Base-by-base conservation (phyloP, 2,113 vertebrate genomes). In the Polyodon spathula region DNA sequence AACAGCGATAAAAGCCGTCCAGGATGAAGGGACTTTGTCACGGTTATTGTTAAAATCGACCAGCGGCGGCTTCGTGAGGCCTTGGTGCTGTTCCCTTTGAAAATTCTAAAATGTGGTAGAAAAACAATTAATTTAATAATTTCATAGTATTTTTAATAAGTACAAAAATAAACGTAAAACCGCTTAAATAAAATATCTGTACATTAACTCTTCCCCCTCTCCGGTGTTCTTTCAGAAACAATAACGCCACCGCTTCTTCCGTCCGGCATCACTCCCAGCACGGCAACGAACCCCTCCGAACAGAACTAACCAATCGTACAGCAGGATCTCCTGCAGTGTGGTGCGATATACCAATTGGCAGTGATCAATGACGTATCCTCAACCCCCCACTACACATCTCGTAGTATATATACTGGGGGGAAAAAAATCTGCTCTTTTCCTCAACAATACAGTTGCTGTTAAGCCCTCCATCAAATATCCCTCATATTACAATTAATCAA, bases 41-140 rank as follows among this genome's bases (percentile, higher is more conserved):
- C 71, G 73, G 85, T 79, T 87, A 81, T 86, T 87, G 84, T 88
- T 87, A 83, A 86, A 85, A 80, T 87, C 80, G 80, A 84, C 71
- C 4, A 69, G 72, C 82, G 78, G 73, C 56, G 76, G 66, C 68
- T 41, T 58, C 53, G 69, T 62, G 38, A 78, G 86, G 86, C 86
- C 86, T 76, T 58, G 71, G 51, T 54, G 54, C 40, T 81, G 74
- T 78, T 66, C 63, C 68, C 60, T 58, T 63, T 64, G 66, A 38
- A 58, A 16, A 37, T 10, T 55, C 70, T 76, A 71, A 73, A 82
- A 78, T 75, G 77, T 72, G 75, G 63, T 75, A 72, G 68, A 78
- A 72, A 75, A 55, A 12, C 17, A 40, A 67, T 54, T 64, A 72
- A 70, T 66, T 62, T 60, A 64, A 2, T 61, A 66, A 37, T 15